Conservation (phyloP, 1,140 invertebrate species). For the Ostrea denselamellosa region DNA sequence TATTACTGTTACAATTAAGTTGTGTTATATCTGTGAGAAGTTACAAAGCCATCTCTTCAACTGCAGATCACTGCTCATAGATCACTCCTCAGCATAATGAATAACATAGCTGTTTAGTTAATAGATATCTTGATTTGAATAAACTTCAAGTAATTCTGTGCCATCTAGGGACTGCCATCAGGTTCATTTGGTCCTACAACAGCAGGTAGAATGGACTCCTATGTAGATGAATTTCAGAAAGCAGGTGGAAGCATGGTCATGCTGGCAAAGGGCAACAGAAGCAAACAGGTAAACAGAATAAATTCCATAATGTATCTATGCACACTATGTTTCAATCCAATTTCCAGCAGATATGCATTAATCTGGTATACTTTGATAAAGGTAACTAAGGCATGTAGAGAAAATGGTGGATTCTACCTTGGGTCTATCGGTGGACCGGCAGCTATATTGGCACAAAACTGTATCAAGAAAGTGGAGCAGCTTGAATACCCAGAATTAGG, state of each 20-base stretch:
- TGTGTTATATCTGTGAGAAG: not conserved
- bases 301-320: not conserved
- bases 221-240: constrained; percentile 78
- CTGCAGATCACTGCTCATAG: too few relatives aligned
- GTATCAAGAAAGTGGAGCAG: constrained; percentile 79
- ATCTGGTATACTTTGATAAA: constrained; percentile 46
- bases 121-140: too few relatives aligned
- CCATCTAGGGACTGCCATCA: constrained; percentile 76
- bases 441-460: constrained; percentile 79
- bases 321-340: not conserved
- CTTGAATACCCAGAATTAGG: constrained; percentile 79
- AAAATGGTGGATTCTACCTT: constrained; percentile 79
- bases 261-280: constrained; percentile 79
- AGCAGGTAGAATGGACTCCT: constrained; percentile 79
- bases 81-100: too few relatives aligned
- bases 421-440: constrained; percentile 79
- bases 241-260: constrained; percentile 79
- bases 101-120: too few relatives aligned
- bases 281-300: constrained; percentile 72
- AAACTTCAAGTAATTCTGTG: not conserved
- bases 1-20: not conserved
- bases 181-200: constrained; percentile 80
- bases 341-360: not conserved
- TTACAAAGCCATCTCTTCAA: not conserved
- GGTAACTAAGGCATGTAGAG: constrained; percentile 79